Base-by-base conservation (phyloP, 2,113 vertebrate genomes). In the Stegastes partitus region DNA sequence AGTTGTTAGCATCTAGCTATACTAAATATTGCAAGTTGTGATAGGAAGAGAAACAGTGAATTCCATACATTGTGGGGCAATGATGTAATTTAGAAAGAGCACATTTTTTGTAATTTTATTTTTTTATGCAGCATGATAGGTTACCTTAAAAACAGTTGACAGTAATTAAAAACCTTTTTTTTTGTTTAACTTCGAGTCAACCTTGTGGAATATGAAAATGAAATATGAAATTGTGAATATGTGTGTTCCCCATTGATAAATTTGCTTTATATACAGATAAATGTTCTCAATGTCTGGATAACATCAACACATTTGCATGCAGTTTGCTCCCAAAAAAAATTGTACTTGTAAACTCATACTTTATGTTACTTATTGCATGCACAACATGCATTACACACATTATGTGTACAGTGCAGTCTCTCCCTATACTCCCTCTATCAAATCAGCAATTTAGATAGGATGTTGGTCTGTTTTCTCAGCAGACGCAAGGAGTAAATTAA, bases 401-500 rank as follows among this genome's bases (percentile, higher is more conserved):
- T 79, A 34, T 82, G 49, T 86, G 77, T 59, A 76, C 64, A 58
- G 47, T 63, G 58, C 75, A 59, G 68, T 47, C 57, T 81, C 86
- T 88, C 85, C 84, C 83, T 62, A 54, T 86, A 62, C 80, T 70
- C 88, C 89, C 79, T 79, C 89, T 81, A 89, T 93, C 89, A 91
- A 94, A 95, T 93, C 92, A 90, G 85, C 92, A 91, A 90, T 94
- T 92, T 88, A 91, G 90, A 93, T 94, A 87, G 89, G 91, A 91
- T 90, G 91, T 93, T 89, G 89, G 91, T 93, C 88, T 93, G 93
- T 93, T 93, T 93, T 93, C 92, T 91, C 91, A 92, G 90, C 91
- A 94, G 92, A 94, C 90, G 85, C 86, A 86, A 90, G 83, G 82
- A 93, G 93, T 95, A 94, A 94, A 95, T 95, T 94, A 94, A 95